Conservation (phyloP, 2,113 vertebrate genomes). For the Anolis carolinensis region DNA sequence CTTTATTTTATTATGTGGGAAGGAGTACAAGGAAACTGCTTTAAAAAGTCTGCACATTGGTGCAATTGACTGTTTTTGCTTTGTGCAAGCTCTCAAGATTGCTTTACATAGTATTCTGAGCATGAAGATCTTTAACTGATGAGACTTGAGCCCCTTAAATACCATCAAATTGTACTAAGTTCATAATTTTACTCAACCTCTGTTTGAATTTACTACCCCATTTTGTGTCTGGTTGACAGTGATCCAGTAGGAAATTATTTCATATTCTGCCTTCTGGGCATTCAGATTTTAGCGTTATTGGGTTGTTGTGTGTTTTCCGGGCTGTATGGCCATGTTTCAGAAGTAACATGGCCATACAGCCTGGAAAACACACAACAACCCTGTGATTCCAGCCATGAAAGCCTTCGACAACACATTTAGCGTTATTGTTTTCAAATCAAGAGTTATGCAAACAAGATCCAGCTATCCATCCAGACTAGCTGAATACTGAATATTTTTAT, state of each 20-base stretch:
- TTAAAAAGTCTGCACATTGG: not conserved
- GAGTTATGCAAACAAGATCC: not conserved
- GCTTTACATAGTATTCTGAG: not conserved
- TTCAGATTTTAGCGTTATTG: not conserved
- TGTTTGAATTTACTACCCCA: not conserved
- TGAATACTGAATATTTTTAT: too few species aligned
- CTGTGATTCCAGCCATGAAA: too few species aligned
- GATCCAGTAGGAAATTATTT: too few species aligned
- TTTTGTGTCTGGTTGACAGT: not conserved
- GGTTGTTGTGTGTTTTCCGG: too few species aligned
- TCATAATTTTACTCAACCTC: not conserved
- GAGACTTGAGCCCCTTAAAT: not conserved
- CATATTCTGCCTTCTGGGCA: not conserved
- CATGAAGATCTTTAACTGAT: not conserved
- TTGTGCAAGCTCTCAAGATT: not conserved
- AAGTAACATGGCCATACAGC: too few species aligned
- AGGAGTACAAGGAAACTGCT: not conserved
- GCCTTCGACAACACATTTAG: too few species aligned
- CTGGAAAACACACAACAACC: too few species aligned
- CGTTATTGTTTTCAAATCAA: not conserved
- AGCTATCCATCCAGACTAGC: too few species aligned
- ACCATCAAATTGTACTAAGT: not conserved
- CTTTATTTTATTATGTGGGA: not conserved
- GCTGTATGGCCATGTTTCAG: too few species aligned
- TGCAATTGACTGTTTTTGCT: not conserved